phyloP scores from a whole-genome alignment of 2,113 vertebrate genomes.

The Sturnira hondurensis region DNA sequence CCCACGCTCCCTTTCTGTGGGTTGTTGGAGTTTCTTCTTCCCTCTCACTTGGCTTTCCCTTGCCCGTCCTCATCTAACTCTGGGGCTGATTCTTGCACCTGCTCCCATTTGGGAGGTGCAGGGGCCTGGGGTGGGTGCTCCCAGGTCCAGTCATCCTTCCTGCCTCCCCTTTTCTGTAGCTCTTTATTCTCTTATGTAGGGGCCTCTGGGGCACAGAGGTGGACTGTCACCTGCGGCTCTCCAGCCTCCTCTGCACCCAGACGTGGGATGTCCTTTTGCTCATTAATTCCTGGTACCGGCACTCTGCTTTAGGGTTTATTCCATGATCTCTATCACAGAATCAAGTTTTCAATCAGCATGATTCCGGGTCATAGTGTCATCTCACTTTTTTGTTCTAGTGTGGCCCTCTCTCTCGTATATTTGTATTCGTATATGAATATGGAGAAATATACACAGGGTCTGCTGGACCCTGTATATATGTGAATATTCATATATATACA shows the following conservation, averaged over 20 bases:
- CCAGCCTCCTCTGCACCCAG: fast-evolving
- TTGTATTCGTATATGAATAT: neutral
- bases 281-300: neutral
- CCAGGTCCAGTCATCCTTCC: neutral
- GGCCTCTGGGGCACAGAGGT: constrained; percentile 43
- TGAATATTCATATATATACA: too few relatives aligned
- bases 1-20: fast-evolving
- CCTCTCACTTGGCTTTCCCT: neutral
- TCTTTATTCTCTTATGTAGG: neutral
- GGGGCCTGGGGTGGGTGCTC: neutral
- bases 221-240: neutral
- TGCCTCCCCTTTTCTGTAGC: neutral
- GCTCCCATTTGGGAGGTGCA: neutral
- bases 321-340: neutral
- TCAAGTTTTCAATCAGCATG: neutral
- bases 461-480: too few relatives aligned
- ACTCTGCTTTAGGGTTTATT: neutral
- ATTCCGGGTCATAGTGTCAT: neutral
- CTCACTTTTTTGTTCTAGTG: fast-evolving
- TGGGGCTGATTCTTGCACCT: neutral
- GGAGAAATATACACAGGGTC: too few relatives aligned
- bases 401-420: neutral
- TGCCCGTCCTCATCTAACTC: neutral
- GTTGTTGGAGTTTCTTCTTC: neutral
- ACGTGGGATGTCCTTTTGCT: neutral